Base-by-base conservation (phyloP, 2,888 invertebrate species). In the Macaria notata region DNA sequence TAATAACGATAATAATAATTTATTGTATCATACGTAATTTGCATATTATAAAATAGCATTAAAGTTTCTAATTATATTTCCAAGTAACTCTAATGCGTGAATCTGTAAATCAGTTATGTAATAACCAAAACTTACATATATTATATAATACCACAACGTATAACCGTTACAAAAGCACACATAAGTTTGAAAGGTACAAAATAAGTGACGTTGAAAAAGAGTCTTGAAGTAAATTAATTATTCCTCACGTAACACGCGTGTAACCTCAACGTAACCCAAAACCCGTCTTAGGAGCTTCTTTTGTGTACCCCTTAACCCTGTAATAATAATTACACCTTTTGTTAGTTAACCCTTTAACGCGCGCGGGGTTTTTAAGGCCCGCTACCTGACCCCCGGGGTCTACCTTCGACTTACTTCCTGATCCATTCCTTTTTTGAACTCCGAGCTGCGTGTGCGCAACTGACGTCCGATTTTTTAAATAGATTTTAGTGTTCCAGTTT, bases 301-400 rank as follows among this genome's bases (percentile, higher is more conserved):
- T 84, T 81, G 78, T 79, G 63, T 69, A 74, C 72, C 73, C 79
- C 78, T 84, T 85, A 83, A 84, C 86, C 86, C 76, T 83, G 63
- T 81, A 85, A 86, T 87, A 88, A 88, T 86, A 88, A 88, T 83
- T 83, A 85, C 73, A 81, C 81, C 83, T 84, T 87, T 88, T 88
- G 86, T 84, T 68, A 76, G 81, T 84, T 89, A 90, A 90, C 91
- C 90, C 90, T 87, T 88, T 84, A 79, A 84, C 86, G 81, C 85
- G 80, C 73, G 79, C 76, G 76, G 86, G 84, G 87, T 86, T 88
- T 89, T 88, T 86, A 84, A 78, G 72, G 79, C 81, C 80, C 77
- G 84, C 88, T 89, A 91, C 91, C 91, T 90, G 90, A 90, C 88
- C 88, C 19, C 83, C 76, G 61, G 69, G 75, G 76, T 73, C 73